Conservation (phyloP, 2,113 vertebrate genomes). For the Caretta caretta region DNA sequence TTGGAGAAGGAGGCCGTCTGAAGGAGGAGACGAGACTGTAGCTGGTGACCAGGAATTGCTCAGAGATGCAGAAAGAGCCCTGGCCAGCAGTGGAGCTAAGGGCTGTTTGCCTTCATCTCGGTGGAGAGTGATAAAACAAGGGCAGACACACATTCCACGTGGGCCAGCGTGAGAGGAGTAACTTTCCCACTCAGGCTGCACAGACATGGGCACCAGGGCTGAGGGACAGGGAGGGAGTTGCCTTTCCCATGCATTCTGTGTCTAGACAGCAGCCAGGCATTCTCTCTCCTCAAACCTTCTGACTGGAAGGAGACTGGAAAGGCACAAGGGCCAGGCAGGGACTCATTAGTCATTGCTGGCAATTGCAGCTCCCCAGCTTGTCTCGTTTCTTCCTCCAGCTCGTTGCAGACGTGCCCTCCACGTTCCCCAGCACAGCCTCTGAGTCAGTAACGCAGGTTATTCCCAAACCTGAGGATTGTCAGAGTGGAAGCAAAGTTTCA, state of each 20-base stretch:
- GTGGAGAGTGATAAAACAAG: not conserved
- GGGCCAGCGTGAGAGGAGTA: too few species aligned
- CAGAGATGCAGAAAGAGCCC: not conserved
- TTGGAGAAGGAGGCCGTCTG: not conserved
- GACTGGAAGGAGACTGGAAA: not conserved
- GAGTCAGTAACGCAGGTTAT: accelerated
- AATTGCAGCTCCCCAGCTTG: not conserved
- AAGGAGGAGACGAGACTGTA: not conserved
- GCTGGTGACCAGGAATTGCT: not conserved
- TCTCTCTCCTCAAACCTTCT: not conserved
- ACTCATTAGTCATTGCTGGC: not conserved
- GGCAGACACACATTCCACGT: not conserved
- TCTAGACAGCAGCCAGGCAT: not conserved
- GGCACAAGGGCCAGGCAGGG: not conserved
- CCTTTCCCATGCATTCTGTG: not conserved
- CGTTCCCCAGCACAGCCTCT: accelerated
- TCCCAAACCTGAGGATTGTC: not conserved
- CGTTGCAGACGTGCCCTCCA: accelerated
- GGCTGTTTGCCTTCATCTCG: not conserved
- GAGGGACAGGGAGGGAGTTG: not conserved
- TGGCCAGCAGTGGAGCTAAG: not conserved
- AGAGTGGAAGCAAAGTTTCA: not conserved
- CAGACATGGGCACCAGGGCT: not conserved
- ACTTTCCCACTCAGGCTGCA: too few species aligned
- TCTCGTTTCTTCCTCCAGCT: not conserved